These are phyloP conservation scores for Apolygus lucorum DNA, from an alignment of 1,140 invertebrate genomes.

Conservation along the genomic window DNA sequence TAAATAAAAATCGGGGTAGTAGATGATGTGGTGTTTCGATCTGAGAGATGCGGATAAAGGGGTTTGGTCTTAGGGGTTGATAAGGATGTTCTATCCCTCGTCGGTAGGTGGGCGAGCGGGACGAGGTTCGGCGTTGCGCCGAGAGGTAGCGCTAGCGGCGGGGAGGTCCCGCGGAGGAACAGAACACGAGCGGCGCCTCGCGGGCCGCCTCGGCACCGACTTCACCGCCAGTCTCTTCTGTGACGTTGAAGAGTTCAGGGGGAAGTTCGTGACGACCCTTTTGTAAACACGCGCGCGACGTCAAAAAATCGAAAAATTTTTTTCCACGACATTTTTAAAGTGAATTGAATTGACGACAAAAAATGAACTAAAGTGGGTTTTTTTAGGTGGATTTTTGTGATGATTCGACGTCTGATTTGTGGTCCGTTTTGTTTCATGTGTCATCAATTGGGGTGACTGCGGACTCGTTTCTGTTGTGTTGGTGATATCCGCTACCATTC, in stretches of 20 bases:
- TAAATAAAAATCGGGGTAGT: too few relatives aligned
- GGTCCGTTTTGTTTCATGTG: slow-evolving; percentile 9
- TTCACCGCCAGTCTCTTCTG: background rate
- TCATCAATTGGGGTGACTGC: background rate
- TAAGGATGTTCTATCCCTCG: too few relatives aligned
- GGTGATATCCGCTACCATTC: slow-evolving; percentile 45
- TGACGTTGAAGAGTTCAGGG: slow-evolving; percentile 4
- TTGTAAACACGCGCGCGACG: background rate
- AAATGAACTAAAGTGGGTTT: background rate
- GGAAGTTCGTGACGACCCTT: background rate
- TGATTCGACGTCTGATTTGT: background rate
- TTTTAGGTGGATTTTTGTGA: background rate
- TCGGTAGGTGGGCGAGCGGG: too few relatives aligned
- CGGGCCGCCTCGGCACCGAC: background rate
- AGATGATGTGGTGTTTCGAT: too few relatives aligned
- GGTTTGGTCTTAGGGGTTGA: too few relatives aligned
- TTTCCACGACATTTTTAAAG: background rate
- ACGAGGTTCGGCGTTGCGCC: too few relatives aligned
- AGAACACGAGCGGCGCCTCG: slow-evolving; percentile 3
- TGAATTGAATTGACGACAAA: background rate
- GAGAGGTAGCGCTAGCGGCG: background rate
- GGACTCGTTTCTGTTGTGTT: slow-evolving; percentile 21
- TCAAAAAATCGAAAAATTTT: background rate
- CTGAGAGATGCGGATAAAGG: too few relatives aligned
- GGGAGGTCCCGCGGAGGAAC: background rate